Evolutionary conservation across 2,888 invertebrate species (phyloP).

Genomic region (Antheraea yamamai): DNA sequence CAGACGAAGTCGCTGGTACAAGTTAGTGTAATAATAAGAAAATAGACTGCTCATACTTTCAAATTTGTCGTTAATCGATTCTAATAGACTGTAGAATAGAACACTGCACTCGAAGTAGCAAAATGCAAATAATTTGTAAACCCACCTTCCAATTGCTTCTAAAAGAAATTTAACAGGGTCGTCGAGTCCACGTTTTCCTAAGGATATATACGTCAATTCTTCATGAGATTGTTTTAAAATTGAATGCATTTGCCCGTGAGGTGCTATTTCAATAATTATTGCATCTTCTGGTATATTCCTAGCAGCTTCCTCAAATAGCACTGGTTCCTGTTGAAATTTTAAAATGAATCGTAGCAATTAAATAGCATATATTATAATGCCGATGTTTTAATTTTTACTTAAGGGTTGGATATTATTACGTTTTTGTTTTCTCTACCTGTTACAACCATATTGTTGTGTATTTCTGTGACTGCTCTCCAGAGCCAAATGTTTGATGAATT

Average conservation of each 20-base stretch:
- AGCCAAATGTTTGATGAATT: too few relatives aligned
- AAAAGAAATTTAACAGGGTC: constrained; percentile 81
- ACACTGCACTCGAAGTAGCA: neutral
- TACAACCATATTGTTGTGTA: too few relatives aligned
- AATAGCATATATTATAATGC: neutral
- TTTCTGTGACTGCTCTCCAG: too few relatives aligned
- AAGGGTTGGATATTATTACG: too few relatives aligned
- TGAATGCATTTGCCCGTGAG: constrained; percentile 22
- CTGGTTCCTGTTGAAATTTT: constrained; percentile 66
- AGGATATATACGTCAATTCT: constrained; percentile 84
- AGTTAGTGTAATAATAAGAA: too few relatives aligned
- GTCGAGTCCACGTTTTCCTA: constrained; percentile 85
- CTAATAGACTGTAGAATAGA: too few relatives aligned
- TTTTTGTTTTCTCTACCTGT: too few relatives aligned
- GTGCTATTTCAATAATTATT: constrained; percentile 69
- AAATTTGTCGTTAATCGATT: too few relatives aligned
- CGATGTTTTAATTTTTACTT: too few relatives aligned
- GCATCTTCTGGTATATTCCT: constrained; percentile 88
- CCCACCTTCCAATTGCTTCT: constrained; percentile 81
- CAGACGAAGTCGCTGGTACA: too few relatives aligned
- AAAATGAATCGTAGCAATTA: neutral
- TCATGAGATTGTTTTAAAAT: constrained; percentile 71
- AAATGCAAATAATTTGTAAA: neutral
- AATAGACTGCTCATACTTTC: too few relatives aligned
- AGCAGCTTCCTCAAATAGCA: constrained; percentile 89